Evolutionary conservation across 2,797 vertebrate genomes (phyloP), one percentile per base, ranked within the genome.

Genomic region (Lindbergichthys nudifrons): DNA sequence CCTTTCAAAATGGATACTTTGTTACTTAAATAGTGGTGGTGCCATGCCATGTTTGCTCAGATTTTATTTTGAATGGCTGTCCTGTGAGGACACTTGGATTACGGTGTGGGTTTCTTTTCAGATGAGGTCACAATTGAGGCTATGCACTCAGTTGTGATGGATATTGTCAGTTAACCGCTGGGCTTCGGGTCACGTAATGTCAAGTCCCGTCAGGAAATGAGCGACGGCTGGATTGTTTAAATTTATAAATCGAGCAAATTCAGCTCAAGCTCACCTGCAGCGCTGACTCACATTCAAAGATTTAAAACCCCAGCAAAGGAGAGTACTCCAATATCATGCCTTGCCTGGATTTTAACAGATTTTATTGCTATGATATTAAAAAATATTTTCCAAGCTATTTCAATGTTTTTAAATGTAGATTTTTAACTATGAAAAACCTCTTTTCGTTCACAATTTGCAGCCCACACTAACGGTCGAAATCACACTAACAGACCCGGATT

Each of bases 131-230:
- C 46, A 61, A 23, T 68, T 66, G 73, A 87, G 80, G 85, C 64
- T 36, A n/a, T 42, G 59, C 59, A 80, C 83, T 70, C 74, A 86
- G 82, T 86, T 90, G 83, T 84, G 70, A 85, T 83, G 42, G 79
- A 86, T 87, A 54, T 86, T 87, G 83, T 89, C 81, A 50, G 60
- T 78, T 59, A 65, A 68, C 74, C 10, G 10, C 62, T 48, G 73
- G 71, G 74, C 56, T 70, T 69, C 21, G 73, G 85, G 76, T 87
- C 80, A 69, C 58, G 71, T 65, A 39, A 77, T 86, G 81, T 83
- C 69, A 65, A 15, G 70, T 62, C 50, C 32, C 16, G 65, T 77
- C 75, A 85, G 88, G 81, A 88, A 88, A 88, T 84, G 58, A 85
- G 63, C 75, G 52, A 74, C 43, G 23, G 39, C 66, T 23, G 21